Percentiles rank a stretch among this genome's conserved stretches.
phyloP scores from a whole-genome alignment of 2,797 vertebrate species.

The Acrossocheilus wenchowensis region DNA sequence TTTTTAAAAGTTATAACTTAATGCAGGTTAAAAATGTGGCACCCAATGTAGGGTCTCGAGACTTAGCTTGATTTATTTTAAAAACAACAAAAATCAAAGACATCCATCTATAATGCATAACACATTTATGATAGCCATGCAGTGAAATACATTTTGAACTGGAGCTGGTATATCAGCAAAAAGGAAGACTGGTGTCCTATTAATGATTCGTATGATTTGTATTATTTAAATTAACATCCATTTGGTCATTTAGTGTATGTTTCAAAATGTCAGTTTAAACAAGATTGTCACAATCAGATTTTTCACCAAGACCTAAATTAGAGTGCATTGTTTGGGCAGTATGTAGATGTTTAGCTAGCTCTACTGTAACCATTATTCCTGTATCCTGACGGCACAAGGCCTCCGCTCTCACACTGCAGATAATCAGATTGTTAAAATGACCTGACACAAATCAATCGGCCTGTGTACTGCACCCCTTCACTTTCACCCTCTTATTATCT shows the following conservation, averaged over 20 bases:
- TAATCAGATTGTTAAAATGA: constrained; percentile 23
- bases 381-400: constrained; percentile 21
- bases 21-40: background rate
- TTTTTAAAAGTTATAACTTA: background rate
- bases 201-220: background rate
- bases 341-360: constrained; percentile 24
- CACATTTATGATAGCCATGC: background rate
- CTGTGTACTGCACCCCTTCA: constrained; percentile 11
- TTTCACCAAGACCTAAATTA: background rate
- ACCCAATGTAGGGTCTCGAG: background rate
- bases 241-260: background rate
- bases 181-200: background rate
- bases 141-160: background rate
- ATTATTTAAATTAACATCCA: background rate
- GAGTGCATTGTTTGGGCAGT: constrained; percentile 2
- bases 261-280: background rate
- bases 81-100: background rate
- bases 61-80: background rate
- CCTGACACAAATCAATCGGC: background rate
- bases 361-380: background rate
- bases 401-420: constrained; percentile 8
- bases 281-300: background rate
- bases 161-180: background rate
- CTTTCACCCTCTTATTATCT: background rate
- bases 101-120: background rate